phyloP scores from a whole-genome alignment of 2,888 invertebrate genomes.

The Lasioglossum villosulum region DNA sequence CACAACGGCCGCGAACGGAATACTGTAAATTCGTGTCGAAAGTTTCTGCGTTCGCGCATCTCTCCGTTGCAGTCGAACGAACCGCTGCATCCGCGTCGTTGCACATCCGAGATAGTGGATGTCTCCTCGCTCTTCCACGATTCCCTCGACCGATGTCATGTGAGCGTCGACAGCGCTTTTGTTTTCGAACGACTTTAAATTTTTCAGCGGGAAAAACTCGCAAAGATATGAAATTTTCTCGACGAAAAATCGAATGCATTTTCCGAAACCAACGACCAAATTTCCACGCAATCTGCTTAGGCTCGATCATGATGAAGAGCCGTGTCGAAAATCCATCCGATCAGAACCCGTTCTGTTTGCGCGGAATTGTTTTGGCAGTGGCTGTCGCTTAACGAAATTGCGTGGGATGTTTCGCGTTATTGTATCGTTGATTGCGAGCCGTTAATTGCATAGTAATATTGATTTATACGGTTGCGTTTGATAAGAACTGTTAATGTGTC shows the following conservation, averaged over 20 bases:
- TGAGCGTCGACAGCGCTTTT: background rate
- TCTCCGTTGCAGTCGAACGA: constrained; percentile 28
- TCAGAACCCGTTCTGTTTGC: background rate
- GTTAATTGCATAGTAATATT: background rate
- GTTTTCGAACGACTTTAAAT: background rate
- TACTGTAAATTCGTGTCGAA: constrained; percentile 39
- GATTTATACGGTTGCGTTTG: background rate
- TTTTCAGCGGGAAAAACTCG: background rate
- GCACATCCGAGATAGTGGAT: constrained; percentile 22
- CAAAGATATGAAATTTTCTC: background rate
- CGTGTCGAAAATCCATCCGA: background rate
- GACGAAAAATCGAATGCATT: background rate
- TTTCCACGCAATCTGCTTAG: background rate
- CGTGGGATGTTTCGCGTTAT: background rate
- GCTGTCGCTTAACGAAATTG: background rate
- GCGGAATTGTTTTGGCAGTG: background rate
- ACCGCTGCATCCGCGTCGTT: constrained; percentile 33
- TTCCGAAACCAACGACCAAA: background rate
- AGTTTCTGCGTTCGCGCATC: constrained; percentile 43
- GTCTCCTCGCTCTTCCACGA: background rate
- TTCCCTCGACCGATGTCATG: background rate
- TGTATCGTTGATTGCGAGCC: background rate
- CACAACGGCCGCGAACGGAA: constrained; percentile 27
- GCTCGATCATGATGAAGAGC: background rate
- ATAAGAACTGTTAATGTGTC: too few species aligned